Conservation (phyloP, 2,888 invertebrate genomes). For the Eugnorisma glareosa region DNA sequence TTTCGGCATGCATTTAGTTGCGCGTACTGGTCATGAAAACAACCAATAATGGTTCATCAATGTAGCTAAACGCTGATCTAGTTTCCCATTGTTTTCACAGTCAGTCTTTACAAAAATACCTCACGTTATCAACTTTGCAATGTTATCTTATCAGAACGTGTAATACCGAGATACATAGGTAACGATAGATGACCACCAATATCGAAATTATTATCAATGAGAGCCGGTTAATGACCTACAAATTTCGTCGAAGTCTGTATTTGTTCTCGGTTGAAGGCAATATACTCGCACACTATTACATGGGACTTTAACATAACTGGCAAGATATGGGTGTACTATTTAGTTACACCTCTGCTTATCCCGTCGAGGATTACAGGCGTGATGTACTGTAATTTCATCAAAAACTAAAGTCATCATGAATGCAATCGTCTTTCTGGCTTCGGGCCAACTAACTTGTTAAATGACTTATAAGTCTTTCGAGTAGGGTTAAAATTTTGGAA, state of each 20-base stretch:
- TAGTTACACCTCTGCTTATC: neutral
- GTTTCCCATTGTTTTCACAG: constrained; percentile 10
- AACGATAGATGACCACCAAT: constrained; percentile 38
- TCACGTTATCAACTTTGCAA: neutral
- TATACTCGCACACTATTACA: neutral
- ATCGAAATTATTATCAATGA: constrained; percentile 27
- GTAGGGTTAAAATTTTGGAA: constrained; percentile 32
- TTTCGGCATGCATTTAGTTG: neutral
- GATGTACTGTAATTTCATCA: neutral
- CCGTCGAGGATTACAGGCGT: neutral
- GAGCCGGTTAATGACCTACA: constrained; percentile 33
- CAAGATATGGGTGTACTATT: neutral
- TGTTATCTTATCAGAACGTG: constrained; percentile 31
- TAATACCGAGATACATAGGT: constrained; percentile 12
- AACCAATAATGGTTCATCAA: neutral
- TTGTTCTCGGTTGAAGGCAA: neutral
- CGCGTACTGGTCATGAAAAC: too few species aligned
- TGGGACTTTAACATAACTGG: neutral
- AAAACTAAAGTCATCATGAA: neutral
- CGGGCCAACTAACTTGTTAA: constrained; percentile 29
- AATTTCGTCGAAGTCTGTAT: neutral
- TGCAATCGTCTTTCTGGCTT: constrained; percentile 33
- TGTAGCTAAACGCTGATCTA: constrained; percentile 11
- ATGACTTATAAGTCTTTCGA: constrained; percentile 32
- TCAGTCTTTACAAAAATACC: neutral